Percentiles rank a stretch among this genome's conserved stretches.
Conservation (phyloP, 2,113 vertebrate genomes). For the Agapornis roseicollis region DNA sequence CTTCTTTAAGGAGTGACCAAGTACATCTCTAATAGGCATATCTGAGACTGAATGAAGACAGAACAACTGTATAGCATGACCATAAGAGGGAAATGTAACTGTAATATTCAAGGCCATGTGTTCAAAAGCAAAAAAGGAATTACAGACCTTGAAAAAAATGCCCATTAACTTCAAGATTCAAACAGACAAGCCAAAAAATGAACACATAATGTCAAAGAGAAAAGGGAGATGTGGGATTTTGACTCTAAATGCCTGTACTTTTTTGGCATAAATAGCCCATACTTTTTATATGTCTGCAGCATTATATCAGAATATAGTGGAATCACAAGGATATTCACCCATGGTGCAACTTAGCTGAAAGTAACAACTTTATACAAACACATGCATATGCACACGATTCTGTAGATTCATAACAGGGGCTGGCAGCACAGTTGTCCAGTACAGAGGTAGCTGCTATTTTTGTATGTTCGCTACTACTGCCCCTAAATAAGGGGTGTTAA, state of each 20-base stretch:
- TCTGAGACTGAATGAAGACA: background rate
- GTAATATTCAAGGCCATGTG: background rate
- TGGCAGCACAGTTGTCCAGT: background rate
- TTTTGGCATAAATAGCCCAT: background rate
- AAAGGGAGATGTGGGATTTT: background rate
- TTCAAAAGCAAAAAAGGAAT: background rate
- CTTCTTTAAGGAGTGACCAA: background rate
- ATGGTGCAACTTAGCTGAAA: background rate
- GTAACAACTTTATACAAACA: background rate
- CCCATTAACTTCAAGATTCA: background rate
- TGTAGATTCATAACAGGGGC: background rate
- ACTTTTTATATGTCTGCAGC: background rate
- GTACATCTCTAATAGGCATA: background rate
- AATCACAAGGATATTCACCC: background rate
- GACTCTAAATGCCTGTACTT: background rate
- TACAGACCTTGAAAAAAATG: background rate
- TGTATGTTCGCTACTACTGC: background rate
- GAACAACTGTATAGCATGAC: background rate
- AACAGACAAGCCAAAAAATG: background rate
- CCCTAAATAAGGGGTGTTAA: background rate
- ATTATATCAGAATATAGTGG: background rate
- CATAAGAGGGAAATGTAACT: background rate
- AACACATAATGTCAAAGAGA: background rate
- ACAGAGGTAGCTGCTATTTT: background rate
- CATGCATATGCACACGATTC: fast-evolving